Conservation (phyloP, 1,140 invertebrate species). For the Arion vulgaris region DNA sequence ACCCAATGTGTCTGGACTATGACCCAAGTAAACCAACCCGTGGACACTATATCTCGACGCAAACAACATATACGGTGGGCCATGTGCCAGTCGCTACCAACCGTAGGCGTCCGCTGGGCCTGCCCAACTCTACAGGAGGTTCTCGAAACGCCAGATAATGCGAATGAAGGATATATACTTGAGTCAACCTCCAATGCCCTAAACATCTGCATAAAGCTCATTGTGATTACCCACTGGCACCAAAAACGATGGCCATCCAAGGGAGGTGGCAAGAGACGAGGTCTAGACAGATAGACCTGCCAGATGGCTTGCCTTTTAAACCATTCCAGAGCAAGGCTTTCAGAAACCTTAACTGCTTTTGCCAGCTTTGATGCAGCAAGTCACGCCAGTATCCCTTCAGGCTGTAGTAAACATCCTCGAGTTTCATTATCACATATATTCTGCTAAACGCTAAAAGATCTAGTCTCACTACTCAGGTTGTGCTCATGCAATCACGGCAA, state of each 20-base stretch:
- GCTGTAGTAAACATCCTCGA: no score
- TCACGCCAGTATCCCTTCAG: no score
- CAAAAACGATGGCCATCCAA: background rate
- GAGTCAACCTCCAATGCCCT: background rate
- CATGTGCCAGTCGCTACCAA: background rate
- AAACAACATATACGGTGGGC: background rate
- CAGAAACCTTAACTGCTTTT: no score
- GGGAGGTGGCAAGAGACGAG: no score
- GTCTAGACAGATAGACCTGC: no score
- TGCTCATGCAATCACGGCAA: no score
- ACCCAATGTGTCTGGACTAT: background rate
- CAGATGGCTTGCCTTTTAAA: no score
- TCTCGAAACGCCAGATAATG: background rate
- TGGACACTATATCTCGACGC: background rate
- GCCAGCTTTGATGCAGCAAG: no score
- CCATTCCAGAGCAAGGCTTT: no score
- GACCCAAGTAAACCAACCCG: background rate
- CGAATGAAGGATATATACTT: background rate
- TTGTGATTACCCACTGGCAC: background rate
- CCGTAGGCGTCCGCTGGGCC: background rate
- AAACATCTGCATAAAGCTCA: background rate
- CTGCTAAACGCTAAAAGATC: no score
- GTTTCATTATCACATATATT: no score
- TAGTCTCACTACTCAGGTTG: no score
- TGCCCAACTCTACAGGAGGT: background rate